Conservation (phyloP, 2,888 invertebrate species). For the Automeris io region DNA sequence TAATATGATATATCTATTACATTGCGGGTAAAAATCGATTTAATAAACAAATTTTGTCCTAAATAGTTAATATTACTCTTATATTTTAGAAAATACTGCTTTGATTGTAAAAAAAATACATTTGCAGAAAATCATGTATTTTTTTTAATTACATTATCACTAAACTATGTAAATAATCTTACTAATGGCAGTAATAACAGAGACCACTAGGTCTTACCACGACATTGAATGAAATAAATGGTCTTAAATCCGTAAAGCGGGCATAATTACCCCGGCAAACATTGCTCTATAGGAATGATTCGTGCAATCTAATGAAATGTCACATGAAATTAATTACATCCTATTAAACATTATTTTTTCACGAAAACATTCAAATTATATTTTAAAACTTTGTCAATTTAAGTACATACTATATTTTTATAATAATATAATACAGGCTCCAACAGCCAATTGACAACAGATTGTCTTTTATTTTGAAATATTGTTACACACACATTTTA, state of each 20-base stretch:
- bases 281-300: slow-evolving; percentile 76
- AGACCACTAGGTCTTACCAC: too few relatives aligned
- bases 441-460: background rate
- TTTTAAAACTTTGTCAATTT: slow-evolving; percentile 15
- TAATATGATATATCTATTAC: too few relatives aligned
- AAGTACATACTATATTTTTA: background rate
- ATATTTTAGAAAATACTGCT: too few relatives aligned
- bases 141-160: too few relatives aligned
- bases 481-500: background rate
- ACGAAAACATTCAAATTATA: slow-evolving; percentile 34
- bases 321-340: slow-evolving; percentile 36
- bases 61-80: too few relatives aligned
- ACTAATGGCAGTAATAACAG: too few relatives aligned
- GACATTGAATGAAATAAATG: too few relatives aligned
- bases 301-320: slow-evolving; percentile 79
- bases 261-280: slow-evolving; percentile 23
- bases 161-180: too few relatives aligned
- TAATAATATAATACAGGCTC: background rate
- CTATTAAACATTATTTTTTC: slow-evolving; percentile 27
- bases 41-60: too few relatives aligned
- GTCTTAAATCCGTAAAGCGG: background rate
- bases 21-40: too few relatives aligned
- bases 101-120: too few relatives aligned
- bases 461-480: slow-evolving; percentile 1
- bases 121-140: too few relatives aligned